Evolutionary conservation across 2,888 invertebrate genomes (phyloP).

Genomic region (Amaurobius ferox): DNA sequence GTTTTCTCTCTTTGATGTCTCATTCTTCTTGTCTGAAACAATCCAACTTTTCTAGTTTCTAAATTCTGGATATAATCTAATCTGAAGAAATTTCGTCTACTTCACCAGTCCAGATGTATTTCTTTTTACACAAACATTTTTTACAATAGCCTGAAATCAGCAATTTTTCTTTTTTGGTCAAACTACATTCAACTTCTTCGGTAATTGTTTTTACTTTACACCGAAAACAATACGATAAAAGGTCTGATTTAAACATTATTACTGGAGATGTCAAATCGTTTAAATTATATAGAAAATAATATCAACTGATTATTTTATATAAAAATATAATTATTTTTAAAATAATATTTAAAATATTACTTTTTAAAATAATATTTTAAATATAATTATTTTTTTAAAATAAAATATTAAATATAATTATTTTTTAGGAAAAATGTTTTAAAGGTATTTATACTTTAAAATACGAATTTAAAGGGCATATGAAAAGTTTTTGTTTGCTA

Average conservation of each 20-base stretch:
- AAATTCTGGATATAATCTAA: too few species aligned
- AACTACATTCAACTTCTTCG: background rate
- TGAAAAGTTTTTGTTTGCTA: conserved; percentile 22
- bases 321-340: background rate
- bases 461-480: too few species aligned
- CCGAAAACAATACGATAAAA: background rate
- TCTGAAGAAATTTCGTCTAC: too few species aligned
- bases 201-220: background rate
- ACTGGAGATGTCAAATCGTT: background rate
- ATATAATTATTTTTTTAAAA: too few species aligned
- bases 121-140: background rate
- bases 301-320: background rate
- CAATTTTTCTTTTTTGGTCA: background rate
- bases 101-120: too few species aligned
- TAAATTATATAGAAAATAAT: background rate
- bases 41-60: too few species aligned
- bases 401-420: background rate
- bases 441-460: too few species aligned
- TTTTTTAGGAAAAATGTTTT: background rate
- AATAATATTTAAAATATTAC: background rate
- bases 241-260: background rate
- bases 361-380: background rate
- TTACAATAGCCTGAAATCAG: background rate
- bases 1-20: too few species aligned
- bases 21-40: too few species aligned